phyloP scores from a whole-genome alignment of 1,140 invertebrate genomes.

The Wasmannia auropunctata region DNA sequence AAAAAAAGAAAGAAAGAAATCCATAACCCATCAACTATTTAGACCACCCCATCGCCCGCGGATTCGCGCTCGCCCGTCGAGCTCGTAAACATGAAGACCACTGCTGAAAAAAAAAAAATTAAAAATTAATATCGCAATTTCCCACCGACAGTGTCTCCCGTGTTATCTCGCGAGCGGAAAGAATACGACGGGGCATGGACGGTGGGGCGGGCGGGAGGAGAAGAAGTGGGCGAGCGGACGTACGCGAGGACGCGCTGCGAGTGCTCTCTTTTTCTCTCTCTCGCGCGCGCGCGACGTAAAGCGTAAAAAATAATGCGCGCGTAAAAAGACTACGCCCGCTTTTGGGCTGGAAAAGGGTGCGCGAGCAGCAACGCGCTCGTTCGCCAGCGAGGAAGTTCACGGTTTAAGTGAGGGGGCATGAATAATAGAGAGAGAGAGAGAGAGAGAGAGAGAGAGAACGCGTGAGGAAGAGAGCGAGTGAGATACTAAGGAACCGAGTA shows the following conservation, averaged over 20 bases:
- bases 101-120: constrained; percentile 69
- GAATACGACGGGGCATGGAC: constrained; percentile 3
- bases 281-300: constrained; percentile 47
- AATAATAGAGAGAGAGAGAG: constrained; percentile 63
- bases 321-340: constrained; percentile 68
- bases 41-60: not conserved
- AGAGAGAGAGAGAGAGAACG: not conserved
- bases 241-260: constrained; percentile 58
- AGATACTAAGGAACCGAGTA: not conserved
- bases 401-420: constrained; percentile 67
- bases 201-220: not conserved
- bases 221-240: not conserved
- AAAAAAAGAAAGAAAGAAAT: constrained; percentile 58
- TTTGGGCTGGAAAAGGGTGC: constrained; percentile 61
- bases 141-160: constrained; percentile 57
- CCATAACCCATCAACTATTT: constrained; percentile 71
- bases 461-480: not conserved
- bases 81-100: constrained; percentile 26
- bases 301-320: constrained; percentile 71
- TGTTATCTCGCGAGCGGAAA: constrained; percentile 2
- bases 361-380: not conserved
- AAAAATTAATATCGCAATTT: constrained; percentile 78
- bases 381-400: constrained; percentile 60
- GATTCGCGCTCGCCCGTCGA: not conserved
- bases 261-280: constrained; percentile 44